Conservation (phyloP, 2,113 vertebrate genomes). For the Recurvirostra avosetta region DNA sequence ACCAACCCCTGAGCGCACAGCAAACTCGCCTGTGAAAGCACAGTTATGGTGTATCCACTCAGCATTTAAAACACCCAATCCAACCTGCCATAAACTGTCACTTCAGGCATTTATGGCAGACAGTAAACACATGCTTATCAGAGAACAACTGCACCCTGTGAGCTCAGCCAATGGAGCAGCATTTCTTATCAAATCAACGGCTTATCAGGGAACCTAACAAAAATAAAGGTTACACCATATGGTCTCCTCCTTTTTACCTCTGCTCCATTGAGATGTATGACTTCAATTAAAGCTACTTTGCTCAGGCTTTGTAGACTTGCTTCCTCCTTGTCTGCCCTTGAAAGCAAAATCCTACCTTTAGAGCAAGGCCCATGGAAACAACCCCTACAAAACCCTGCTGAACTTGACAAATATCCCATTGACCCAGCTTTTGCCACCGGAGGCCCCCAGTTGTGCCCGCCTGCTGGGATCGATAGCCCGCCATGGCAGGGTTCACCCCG, state of each 20-base stretch:
- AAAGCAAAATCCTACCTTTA: neutral
- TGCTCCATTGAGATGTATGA: neutral
- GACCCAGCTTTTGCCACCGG: neutral
- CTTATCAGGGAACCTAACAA: constrained; percentile 71
- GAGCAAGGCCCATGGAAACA: neutral
- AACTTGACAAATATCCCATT: neutral
- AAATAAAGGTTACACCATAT: constrained; percentile 56
- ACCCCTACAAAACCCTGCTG: neutral
- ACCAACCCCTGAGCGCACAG: neutral
- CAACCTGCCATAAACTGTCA: constrained; percentile 76
- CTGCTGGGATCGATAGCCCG: fast-evolving
- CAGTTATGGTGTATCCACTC: neutral
- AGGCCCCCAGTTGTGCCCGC: fast-evolving
- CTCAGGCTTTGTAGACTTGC: neutral
- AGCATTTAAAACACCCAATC: constrained; percentile 61
- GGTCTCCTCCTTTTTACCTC: constrained; percentile 47
- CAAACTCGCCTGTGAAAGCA: neutral
- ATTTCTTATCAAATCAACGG: constrained; percentile 78
- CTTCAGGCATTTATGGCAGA: constrained; percentile 82
- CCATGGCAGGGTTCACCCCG: fast-evolving
- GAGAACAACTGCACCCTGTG: constrained; percentile 79
- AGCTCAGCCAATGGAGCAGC: constrained; percentile 84
- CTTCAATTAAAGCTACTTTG: constrained; percentile 31
- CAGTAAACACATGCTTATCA: constrained; percentile 84
- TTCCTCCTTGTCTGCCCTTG: constrained; percentile 51